Evolutionary conservation across 2,797 vertebrate species (phyloP).

Genomic region (Macroramphosus scolopax): DNA sequence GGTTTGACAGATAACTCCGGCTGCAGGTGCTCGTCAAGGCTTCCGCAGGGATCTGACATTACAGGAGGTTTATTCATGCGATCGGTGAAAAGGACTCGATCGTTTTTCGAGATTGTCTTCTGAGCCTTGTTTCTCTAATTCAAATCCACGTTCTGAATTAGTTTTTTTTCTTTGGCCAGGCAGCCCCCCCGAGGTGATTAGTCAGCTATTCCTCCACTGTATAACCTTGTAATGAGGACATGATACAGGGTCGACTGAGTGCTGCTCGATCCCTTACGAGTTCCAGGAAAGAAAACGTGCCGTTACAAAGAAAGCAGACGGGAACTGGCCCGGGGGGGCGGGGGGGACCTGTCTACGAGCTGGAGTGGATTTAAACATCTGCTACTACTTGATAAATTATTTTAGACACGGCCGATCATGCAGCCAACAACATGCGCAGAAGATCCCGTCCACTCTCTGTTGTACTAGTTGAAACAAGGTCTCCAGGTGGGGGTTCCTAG

Average conservation of each 20-base stretch:
- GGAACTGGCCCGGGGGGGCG: conserved; percentile 78
- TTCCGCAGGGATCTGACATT: background rate
- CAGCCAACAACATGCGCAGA: conserved; percentile 17
- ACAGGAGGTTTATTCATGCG: background rate
- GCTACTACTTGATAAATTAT: conserved; percentile 67
- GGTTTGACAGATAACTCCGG: too few species aligned
- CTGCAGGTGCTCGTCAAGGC: too few species aligned
- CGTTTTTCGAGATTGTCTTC: too few species aligned
- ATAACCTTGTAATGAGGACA: conserved; percentile 56
- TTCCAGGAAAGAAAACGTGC: conserved; percentile 68
- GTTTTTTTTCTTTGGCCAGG: conserved; percentile 8
- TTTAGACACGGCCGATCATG: conserved; percentile 37
- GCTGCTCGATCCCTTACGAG: conserved; percentile 51
- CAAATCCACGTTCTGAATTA: background rate
- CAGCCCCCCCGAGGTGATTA: conserved; percentile 14
- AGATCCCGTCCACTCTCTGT: conserved; percentile 18
- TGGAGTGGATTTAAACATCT: conserved; percentile 77
- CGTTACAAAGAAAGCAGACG: conserved; percentile 76
- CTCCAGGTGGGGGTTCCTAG: too few species aligned
- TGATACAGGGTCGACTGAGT: conserved; percentile 47
- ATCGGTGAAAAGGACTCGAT: background rate
- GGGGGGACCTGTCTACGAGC: conserved; percentile 75
- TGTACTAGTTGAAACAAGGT: too few species aligned
- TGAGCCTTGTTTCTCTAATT: background rate
- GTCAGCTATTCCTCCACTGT: conserved; percentile 28